phyloP scores from a whole-genome alignment of 2,888 invertebrate species.

The Marasmarcha lunaedactyla region DNA sequence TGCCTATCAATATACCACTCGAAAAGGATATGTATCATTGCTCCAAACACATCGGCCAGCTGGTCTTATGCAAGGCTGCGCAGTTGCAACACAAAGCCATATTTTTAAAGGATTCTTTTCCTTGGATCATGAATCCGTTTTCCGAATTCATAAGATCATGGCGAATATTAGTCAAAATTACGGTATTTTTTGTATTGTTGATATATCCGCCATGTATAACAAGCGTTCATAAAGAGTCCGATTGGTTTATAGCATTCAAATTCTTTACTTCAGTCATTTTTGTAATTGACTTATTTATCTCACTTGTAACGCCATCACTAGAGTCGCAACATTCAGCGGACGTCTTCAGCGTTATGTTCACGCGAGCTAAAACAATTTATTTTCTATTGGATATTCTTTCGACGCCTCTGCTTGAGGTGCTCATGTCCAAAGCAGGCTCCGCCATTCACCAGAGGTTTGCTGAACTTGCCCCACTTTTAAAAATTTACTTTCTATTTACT shows the following conservation, averaged over 20 bases:
- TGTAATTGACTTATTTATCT: slow-evolving; percentile 33
- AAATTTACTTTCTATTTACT: background rate
- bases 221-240: slow-evolving; percentile 9
- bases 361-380: background rate
- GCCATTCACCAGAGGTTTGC: background rate
- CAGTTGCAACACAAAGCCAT: slow-evolving; percentile 36
- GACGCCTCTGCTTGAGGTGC: background rate
- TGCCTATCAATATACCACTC: slow-evolving; percentile 15
- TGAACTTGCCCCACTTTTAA: background rate
- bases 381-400: background rate
- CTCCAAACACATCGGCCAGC: slow-evolving; percentile 48
- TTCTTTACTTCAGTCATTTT: slow-evolving; percentile 36
- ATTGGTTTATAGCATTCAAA: slow-evolving; percentile 33
- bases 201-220: slow-evolving; percentile 34
- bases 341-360: background rate
- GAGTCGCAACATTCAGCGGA: background rate
- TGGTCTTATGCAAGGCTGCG: slow-evolving; percentile 37
- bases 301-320: slow-evolving; percentile 27
- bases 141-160: slow-evolving; percentile 35
- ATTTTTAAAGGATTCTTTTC: slow-evolving; percentile 38
- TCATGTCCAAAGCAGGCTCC: background rate
- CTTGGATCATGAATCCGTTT: slow-evolving; percentile 39
- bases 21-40: slow-evolving; percentile 45
- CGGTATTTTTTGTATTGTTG: slow-evolving; percentile 32
- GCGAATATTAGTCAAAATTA: slow-evolving; percentile 29